Evolutionary conservation across 2,888 invertebrate genomes (phyloP).

Genomic region (Dryobota labecula): DNA sequence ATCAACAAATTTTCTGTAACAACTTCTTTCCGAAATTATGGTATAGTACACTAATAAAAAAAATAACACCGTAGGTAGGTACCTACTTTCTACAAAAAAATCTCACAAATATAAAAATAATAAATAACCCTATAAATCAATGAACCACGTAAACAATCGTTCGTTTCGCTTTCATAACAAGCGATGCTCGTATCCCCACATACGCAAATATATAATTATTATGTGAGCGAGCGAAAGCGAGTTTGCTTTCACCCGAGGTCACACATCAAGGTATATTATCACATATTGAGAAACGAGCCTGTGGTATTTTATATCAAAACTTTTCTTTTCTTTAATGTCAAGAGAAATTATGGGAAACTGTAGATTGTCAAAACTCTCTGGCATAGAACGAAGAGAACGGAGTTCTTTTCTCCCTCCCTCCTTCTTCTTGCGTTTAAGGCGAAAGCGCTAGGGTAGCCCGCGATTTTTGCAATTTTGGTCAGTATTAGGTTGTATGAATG

Average conservation of each 20-base stretch:
- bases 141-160: constrained; percentile 10
- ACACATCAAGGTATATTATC: constrained; percentile 41
- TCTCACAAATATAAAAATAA: background rate
- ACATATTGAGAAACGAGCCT: constrained; percentile 26
- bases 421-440: no score
- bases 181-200: background rate
- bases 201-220: constrained; percentile 57
- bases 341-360: background rate
- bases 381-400: no score
- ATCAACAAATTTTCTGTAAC: no score
- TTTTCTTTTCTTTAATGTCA: constrained; percentile 7
- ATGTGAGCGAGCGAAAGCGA: constrained; percentile 67
- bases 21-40: no score
- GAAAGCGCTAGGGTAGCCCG: no score
- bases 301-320: constrained; percentile 14
- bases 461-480: no score
- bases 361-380: background rate
- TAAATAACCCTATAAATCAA: constrained; percentile 37
- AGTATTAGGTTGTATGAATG: no score
- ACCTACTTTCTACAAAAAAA: constrained; percentile 20
- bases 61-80: no score
- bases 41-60: no score
- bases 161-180: constrained; percentile 58
- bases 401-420: background rate
- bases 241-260: constrained; percentile 68